Evolutionary conservation across 2,888 invertebrate species (phyloP).

Genomic region (Dilophus febrilis): DNA sequence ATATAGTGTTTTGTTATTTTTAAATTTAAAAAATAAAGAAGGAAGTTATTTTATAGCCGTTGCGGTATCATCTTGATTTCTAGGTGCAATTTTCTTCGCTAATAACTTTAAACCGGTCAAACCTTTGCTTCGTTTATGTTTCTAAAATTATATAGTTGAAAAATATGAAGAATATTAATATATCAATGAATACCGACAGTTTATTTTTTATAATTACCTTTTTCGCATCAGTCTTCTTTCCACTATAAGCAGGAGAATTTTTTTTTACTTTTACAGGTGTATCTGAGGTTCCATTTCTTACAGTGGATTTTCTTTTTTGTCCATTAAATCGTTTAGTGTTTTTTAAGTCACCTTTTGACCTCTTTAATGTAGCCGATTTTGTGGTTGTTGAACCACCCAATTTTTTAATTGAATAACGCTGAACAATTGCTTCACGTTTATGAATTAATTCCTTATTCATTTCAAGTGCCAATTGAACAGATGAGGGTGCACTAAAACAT

Average conservation of each 20-base stretch:
- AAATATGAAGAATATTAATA: no score
- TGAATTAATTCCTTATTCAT: constrained; percentile 25
- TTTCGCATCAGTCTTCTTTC: constrained; percentile 19
- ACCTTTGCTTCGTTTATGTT: constrained; percentile 15
- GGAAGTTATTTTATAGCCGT: no score
- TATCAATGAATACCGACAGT: no score
- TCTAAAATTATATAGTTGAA: no score
- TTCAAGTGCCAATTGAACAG: constrained; percentile 25
- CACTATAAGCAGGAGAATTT: constrained; percentile 23
- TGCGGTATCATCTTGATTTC: neutral
- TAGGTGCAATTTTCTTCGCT: constrained; percentile 27
- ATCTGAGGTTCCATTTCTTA: neutral
- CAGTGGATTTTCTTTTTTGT: neutral
- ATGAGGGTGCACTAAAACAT: constrained; percentile 23
- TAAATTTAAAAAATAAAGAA: no score
- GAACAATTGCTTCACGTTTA: constrained; percentile 26
- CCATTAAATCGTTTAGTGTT: neutral
- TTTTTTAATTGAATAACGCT: constrained; percentile 21
- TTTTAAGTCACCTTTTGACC: neutral
- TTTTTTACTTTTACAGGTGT: constrained; percentile 22
- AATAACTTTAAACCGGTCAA: constrained; percentile 18
- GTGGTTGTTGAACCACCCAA: constrained; percentile 13
- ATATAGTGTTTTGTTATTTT: no score
- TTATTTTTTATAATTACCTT: no score
- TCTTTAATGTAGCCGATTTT: neutral